phyloP scores from a whole-genome alignment of 2,888 invertebrate species.

The Leucophenga maculata region DNA sequence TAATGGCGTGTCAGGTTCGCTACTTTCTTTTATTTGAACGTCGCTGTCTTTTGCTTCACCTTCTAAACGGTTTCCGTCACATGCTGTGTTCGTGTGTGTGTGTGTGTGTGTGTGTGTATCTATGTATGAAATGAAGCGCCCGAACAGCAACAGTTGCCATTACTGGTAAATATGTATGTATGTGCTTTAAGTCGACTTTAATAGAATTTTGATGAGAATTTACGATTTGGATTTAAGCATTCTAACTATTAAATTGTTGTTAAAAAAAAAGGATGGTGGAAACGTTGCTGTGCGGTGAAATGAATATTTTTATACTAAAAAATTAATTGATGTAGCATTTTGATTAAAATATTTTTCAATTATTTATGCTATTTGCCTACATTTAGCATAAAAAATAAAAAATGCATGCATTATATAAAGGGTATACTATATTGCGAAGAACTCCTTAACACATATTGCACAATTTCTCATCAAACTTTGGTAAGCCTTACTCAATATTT shows the following conservation, averaged over 20 bases:
- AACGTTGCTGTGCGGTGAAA: neutral
- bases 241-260: neutral
- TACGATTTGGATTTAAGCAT: too few species aligned
- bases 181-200: constrained; percentile 8
- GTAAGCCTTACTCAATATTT: neutral
- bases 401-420: too few species aligned
- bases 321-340: too few species aligned
- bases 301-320: neutral
- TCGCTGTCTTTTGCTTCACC: neutral
- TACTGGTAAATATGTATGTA: too few species aligned
- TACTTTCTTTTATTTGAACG: too few species aligned
- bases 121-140: too few species aligned
- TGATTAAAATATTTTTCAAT: too few species aligned
- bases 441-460: neutral
- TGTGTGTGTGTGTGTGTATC: neutral
- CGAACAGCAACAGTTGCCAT: constrained; percentile 8
- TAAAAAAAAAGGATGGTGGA: neutral
- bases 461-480: neutral
- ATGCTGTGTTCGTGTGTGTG: neutral
- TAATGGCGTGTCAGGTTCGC: constrained; percentile 9
- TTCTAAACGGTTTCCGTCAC: neutral
- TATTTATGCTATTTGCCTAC: too few species aligned
- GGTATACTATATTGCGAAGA: neutral
- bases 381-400: too few species aligned
- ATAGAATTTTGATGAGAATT: neutral